Evolutionary conservation across 2,113 vertebrate genomes (phyloP).

Genomic region (Bagarius yarrelli): DNA sequence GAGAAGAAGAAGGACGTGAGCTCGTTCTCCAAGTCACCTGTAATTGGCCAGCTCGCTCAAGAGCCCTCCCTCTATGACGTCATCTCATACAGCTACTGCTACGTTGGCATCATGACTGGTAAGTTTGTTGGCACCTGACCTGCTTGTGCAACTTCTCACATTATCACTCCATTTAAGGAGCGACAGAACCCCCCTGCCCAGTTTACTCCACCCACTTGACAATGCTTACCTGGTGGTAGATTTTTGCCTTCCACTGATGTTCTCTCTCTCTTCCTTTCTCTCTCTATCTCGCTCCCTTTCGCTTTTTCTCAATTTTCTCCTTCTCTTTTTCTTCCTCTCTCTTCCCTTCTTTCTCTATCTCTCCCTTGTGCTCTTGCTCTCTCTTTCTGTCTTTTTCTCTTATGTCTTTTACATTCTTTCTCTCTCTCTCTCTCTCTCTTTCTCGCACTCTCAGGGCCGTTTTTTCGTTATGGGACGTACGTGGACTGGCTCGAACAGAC

Average conservation of each 20-base stretch:
- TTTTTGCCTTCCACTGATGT: not conserved
- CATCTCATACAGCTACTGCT: constrained; percentile 88
- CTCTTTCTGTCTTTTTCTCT: no score
- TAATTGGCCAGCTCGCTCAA: constrained; percentile 67
- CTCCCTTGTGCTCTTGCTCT: no score
- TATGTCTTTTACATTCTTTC: not conserved
- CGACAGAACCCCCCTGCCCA: not conserved
- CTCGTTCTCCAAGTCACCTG: constrained; percentile 71
- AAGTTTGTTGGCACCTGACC: constrained; percentile 17
- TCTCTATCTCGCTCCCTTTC: no score
- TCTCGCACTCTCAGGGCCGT: constrained; percentile 73
- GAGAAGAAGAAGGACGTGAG: constrained; percentile 81
- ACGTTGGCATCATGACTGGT: constrained; percentile 88
- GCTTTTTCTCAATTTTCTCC: no score
- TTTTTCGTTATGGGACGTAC: constrained; percentile 85
- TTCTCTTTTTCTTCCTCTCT: no score
- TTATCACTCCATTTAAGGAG: not conserved
- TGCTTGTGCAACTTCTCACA: not conserved
- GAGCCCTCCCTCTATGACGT: constrained; percentile 79
- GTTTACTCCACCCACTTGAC: not conserved
- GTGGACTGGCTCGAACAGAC: constrained; percentile 83
- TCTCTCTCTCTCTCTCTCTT: not conserved
- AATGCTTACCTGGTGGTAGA: not conserved
- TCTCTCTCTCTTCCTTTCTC: not conserved
- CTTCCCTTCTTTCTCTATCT: no score